A percentile compares a stretch with the other conserved stretches of the same genome.
phyloP scores from a whole-genome alignment of 2,888 invertebrate genomes.

The Abrostola tripartita region DNA sequence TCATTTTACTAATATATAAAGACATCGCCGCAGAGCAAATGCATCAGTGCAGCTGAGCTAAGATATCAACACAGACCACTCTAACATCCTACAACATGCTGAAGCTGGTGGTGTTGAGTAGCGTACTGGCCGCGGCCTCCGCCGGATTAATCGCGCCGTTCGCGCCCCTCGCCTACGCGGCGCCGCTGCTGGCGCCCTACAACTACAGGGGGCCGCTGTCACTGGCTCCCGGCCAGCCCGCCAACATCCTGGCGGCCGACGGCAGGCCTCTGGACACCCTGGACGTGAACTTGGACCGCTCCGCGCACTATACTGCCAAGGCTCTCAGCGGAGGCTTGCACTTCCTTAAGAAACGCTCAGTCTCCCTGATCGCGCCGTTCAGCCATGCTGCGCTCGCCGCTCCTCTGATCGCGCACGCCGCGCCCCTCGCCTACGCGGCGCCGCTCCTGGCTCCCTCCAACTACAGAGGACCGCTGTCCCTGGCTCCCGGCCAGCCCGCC shows the following conservation, averaged over 20 bases:
- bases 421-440: conserved; percentile 38
- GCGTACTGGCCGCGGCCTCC: conserved; percentile 87
- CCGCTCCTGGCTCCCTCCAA: conserved; percentile 59
- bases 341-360: conserved; percentile 75
- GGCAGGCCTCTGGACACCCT: conserved; percentile 82
- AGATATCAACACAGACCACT: conserved; percentile 81
- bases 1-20: conserved; percentile 72
- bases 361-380: conserved; percentile 53
- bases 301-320: conserved; percentile 74
- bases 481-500: conserved; percentile 68
- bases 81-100: conserved; percentile 72
- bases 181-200: conserved; percentile 56
- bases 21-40: conserved; percentile 49
- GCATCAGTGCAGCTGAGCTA: conserved; percentile 74
- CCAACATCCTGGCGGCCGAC: conserved; percentile 77
- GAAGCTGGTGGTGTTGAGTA: conserved; percentile 89
- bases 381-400: conserved; percentile 24
- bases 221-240: conserved; percentile 81
- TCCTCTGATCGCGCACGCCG: conserved; percentile 23
- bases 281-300: conserved; percentile 81
- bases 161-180: conserved; percentile 59
- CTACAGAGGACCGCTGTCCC: conserved; percentile 72
- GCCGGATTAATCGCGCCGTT: conserved; percentile 64
- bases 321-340: conserved; percentile 65
- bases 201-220: conserved; percentile 81